Evolutionary conservation across 2,113 vertebrate genomes (phyloP), one percentile per base, ranked within the genome.

Genomic region (Indri indri): DNA sequence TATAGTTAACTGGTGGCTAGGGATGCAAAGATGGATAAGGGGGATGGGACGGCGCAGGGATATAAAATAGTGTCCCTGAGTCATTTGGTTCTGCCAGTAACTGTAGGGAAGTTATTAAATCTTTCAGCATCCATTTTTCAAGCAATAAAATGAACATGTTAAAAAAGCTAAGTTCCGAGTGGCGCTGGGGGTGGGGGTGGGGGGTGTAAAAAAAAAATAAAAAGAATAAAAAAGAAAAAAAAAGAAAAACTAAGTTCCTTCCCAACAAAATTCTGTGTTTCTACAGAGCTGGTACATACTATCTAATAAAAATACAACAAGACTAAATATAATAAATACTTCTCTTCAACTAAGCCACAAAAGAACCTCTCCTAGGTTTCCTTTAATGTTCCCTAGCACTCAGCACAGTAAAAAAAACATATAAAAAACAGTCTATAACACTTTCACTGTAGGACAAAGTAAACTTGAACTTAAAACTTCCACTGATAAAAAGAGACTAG

Each of bases 181-280:
- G 40, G 40, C 40, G 40, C 40, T 42, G 40, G 40, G 40, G 40
- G 40, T 42, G 40, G 40, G 40, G 40, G 40, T 42, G 40, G 40
- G 40, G 40, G 3, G 40, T 42, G 3, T n/a, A n/a, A n/a, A 42
- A 42, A 42, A 42, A 42, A 5, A 42, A 42, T 42, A 42, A 42
- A 42, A 42, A 42, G 40, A 42, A 42, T 42, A 42, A 42, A 42
- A 42, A 42, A 42, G 40, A 5, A 42, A 42, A 42, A 42, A 42
- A 42, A 42, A 91, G 42, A 92, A 92, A 97, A 95, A 20, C 37
- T 66, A 90, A 90, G 57, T 81, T 94, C 50, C 54, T 68, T 94
- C 76, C 50, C 59, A 76, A 77, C 65, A 85, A 96, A 91, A 96
- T 88, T 90, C 27, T 91, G 20, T 59, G 40, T 73, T 89, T 84